These are phyloP conservation scores for Corella eumyota DNA, from an alignment of 23 tunicate species.

Conservation along the genomic window DNA sequence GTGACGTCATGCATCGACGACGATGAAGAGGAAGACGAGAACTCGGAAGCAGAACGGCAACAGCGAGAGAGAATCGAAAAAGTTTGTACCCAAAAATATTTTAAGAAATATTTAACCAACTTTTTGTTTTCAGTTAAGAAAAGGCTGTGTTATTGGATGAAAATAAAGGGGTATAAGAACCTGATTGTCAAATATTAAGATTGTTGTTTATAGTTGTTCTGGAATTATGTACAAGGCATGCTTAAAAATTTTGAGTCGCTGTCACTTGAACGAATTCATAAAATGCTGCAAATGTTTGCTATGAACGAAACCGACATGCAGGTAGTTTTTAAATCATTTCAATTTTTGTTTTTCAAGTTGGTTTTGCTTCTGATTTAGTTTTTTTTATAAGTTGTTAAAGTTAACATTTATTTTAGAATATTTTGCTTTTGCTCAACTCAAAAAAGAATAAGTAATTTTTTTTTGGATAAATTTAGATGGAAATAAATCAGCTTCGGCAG, in stretches of 20 bases:
- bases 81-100: conserved; percentile 11
- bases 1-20: conserved; percentile 14
- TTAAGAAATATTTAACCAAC: neutral
- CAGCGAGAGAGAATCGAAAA: conserved; percentile 40
- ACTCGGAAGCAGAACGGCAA: conserved; percentile 19
- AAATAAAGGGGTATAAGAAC: no score
- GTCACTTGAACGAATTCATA: conserved; percentile 68
- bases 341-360: no score
- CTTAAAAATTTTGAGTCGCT: conserved; percentile 66
- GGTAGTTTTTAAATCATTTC: no score
- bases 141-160: no score
- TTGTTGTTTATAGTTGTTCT: conserved; percentile 21
- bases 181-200: neutral
- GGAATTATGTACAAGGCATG: conserved; percentile 91
- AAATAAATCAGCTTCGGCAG: no score
- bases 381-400: no score
- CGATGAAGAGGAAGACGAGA: conserved; percentile 50
- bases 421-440: no score
- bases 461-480: no score
- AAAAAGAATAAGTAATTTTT: no score
- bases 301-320: conserved; percentile 62
- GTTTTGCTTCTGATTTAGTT: no score
- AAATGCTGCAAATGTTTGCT: conserved; percentile 80
- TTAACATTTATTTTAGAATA: no score
- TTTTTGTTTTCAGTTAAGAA: no score